phyloP scores from a whole-genome alignment of 2,113 vertebrate species.

The Diadophis punctatus region DNA sequence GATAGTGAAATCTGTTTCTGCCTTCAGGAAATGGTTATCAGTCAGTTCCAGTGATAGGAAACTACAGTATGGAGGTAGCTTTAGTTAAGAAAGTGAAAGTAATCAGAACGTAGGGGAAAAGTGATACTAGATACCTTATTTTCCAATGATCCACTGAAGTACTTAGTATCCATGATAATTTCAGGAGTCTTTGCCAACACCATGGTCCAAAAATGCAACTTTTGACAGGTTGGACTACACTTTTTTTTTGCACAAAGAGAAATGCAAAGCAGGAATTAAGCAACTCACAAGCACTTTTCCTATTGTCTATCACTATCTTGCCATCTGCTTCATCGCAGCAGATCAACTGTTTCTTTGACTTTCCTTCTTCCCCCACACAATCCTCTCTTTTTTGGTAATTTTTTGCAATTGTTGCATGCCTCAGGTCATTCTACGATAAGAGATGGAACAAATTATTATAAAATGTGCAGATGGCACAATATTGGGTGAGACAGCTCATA shows the following conservation, averaged over 20 bases:
- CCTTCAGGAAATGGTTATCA: not conserved
- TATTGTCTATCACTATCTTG: not conserved
- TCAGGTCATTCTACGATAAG: not conserved
- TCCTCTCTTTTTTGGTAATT: not conserved
- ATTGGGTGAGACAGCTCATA: not conserved
- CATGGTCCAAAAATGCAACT: not conserved
- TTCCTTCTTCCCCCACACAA: not conserved
- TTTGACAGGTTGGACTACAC: not conserved
- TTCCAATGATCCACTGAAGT: not conserved
- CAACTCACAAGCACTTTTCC: not conserved
- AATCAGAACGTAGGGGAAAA: not conserved
- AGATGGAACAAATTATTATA: not conserved
- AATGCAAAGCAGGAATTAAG: not conserved
- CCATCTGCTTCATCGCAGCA: not conserved
- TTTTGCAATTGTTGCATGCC: not conserved
- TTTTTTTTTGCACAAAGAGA: not conserved
- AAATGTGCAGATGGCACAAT: not conserved
- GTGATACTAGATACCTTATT: not conserved
- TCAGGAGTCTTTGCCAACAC: not conserved
- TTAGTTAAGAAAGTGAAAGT: not conserved
- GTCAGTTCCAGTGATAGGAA: not conserved
- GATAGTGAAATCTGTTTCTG: not conserved
- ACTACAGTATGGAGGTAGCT: not conserved
- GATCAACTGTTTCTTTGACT: not conserved
- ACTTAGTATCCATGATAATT: not conserved